Conservation (phyloP, 1,140 invertebrate genomes). For the Drosophila tristis region DNA sequence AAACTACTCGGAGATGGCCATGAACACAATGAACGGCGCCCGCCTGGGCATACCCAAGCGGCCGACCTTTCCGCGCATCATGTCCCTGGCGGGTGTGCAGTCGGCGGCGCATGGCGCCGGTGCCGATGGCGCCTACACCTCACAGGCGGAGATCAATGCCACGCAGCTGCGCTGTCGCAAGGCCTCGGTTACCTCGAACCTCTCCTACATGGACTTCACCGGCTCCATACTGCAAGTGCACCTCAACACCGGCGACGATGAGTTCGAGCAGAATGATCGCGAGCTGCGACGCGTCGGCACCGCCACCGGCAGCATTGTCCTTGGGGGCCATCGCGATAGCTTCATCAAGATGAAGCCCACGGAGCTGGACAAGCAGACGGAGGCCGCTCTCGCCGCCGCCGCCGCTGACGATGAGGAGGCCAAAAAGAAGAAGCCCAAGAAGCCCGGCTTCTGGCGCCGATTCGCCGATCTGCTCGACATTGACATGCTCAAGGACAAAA, state of each 20-base stretch:
- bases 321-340: constrained; percentile 74
- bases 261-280: constrained; percentile 81
- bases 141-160: constrained; percentile 72
- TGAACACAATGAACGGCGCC: constrained; percentile 81
- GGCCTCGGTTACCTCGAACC: constrained; percentile 88
- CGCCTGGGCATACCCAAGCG: constrained; percentile 74
- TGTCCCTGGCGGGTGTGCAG: constrained; percentile 79
- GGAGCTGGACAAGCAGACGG: constrained; percentile 71
- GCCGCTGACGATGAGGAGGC: constrained; percentile 50
- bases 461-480: constrained; percentile 87
- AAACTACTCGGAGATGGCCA: constrained; percentile 82
- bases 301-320: constrained; percentile 64
- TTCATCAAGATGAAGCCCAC: constrained; percentile 83
- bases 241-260: constrained; percentile 85
- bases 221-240: constrained; percentile 88
- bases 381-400: constrained; percentile 37
- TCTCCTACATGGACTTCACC: constrained; percentile 89
- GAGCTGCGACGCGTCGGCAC: constrained; percentile 79
- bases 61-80: constrained; percentile 82
- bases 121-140: constrained; percentile 61
- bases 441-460: constrained; percentile 85
- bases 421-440: constrained; percentile 65
- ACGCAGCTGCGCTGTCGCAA: constrained; percentile 85
- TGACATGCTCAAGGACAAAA: constrained; percentile 87
- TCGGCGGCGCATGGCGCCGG: constrained; percentile 61